Evolutionary conservation across 2,797 vertebrate species (phyloP), one percentile per base, ranked within the genome.

Genomic region (Pelobates cultripes): DNA sequence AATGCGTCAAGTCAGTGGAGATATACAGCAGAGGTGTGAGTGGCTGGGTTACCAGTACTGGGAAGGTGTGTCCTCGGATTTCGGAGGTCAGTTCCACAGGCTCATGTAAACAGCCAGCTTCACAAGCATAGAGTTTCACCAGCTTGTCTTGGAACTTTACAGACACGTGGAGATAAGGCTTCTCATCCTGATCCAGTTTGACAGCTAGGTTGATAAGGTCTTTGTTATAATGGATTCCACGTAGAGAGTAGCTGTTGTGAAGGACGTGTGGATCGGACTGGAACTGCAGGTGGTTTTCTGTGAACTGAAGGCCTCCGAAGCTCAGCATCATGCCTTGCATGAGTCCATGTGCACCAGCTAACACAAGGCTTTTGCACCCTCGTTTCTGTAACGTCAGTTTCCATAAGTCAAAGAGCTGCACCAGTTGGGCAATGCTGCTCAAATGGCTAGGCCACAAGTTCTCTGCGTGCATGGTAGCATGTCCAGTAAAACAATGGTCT

Each of bases 271-370:
- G 97, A 84, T 99, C 98, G 0, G 97, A 96, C 90, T 98, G 97
- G 88, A 99, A 99, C 93, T 99, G 97, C 0, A 99, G 96, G 85
- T 99, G 98, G 91, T 99, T 98, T 87, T 99, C 98, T 0, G 97
- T 99, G 93, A 99, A 99, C 93, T 99, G 97, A 7, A 99, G 94
- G 15, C 97, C 98, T 0, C 97, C 97, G 0, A 99, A 99, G 88
- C 98, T 99, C 3, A 99, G 96, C 87, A 96, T 96, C 94, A 96
- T 96, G 17, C 95, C 97, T 89, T 99, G 98, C 94, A 99, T 95
- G 84, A 97, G 90, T 0, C 98, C 98, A 0, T 99, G 97, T 2
- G 95, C 96, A 0, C 98, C 98, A 0, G 95, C 95, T 0, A 91
- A 90, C 86, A 98, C 94, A 14, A 99, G 93, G 40, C 92, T 96